A percentile compares a stretch with the other conserved stretches of the same genome.
Evolutionary conservation across 2,113 vertebrate species (phyloP).

Genomic region (Xerus inauris): DNA sequence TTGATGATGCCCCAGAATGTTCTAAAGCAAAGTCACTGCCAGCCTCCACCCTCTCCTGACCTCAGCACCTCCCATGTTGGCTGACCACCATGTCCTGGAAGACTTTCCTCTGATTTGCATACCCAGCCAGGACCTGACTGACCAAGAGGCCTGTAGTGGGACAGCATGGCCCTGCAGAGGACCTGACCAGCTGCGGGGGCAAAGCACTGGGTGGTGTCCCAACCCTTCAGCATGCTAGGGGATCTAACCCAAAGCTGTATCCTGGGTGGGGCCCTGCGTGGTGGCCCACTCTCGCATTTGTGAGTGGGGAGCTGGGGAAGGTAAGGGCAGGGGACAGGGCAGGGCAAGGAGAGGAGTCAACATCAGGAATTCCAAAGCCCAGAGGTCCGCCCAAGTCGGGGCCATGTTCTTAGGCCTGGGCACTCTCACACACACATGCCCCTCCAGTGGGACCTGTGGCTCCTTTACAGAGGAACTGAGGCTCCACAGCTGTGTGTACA

Average conservation of each 20-base stretch:
- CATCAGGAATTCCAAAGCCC: neutral
- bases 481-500: neutral
- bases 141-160: neutral
- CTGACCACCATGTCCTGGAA: neutral
- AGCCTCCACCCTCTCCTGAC: neutral
- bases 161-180: neutral
- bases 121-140: neutral
- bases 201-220: neutral
- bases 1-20: neutral
- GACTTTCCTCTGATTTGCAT: too few species aligned
- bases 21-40: neutral
- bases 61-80: neutral
- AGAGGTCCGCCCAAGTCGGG: too few species aligned
- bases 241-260: neutral
- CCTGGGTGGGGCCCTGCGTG: too few species aligned
- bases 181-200: neutral
- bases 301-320: neutral
- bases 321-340: neutral
- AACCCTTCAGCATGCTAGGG: neutral
- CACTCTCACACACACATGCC: too few species aligned
- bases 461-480: neutral
- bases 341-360: neutral
- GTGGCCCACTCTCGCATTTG: neutral
- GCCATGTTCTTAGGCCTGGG: rapidly evolving
- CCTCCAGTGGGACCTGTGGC: neutral